Base-by-base conservation (phyloP, 2,888 invertebrate genomes). In the Plagodis pulveraria region DNA sequence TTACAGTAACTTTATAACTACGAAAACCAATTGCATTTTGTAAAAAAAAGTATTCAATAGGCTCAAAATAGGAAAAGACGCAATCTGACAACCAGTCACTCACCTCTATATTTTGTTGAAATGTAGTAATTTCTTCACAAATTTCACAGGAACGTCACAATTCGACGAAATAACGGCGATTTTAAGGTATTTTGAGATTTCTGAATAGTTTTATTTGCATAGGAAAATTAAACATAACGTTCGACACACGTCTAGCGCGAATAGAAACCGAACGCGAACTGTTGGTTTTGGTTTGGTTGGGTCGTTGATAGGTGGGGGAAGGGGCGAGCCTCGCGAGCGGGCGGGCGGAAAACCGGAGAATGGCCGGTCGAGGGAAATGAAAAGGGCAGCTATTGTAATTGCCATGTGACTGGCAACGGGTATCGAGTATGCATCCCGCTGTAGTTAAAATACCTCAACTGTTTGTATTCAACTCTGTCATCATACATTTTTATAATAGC, bases 231-330 rank as follows among this genome's bases (percentile, higher is more conserved):
- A 81, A 86, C 92, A 92, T 91, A 82, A 83, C 92, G 89, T 81
- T 82, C 72, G 81, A 77, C 83, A 81, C 75, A 89, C 92, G 93
- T 93, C 92, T 84, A 77, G 73, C 89, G 85, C 89, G 86, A 86
- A 87, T 86, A 87, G 83, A 91, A 86, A 91, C 89, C 90, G 89
- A 93, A 93, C 92, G 93, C 94, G 93, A 93, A 94, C 94, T 94
- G 93, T 89, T 84, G 83, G 83, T 85, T 84, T 87, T 87, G 81
- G 81, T 80, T 85, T 79, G 78, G 79, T 78, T 78, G 83, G 81
- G 80, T 83, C 79, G 79, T 76, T 81, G 78, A 74, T 70, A 71
- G 70, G 73, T 70, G 75, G 72, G 71, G 74, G 69, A 57, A 70
- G 67, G 67, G 66, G 22, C 22, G 22, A 22, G 22, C 22, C 22